Percentiles rank a stretch among this genome's conserved stretches.
These are phyloP conservation scores for Triplophysa yarkandensis DNA, from an alignment of 2,797 vertebrate species.

Conservation along the genomic window DNA sequence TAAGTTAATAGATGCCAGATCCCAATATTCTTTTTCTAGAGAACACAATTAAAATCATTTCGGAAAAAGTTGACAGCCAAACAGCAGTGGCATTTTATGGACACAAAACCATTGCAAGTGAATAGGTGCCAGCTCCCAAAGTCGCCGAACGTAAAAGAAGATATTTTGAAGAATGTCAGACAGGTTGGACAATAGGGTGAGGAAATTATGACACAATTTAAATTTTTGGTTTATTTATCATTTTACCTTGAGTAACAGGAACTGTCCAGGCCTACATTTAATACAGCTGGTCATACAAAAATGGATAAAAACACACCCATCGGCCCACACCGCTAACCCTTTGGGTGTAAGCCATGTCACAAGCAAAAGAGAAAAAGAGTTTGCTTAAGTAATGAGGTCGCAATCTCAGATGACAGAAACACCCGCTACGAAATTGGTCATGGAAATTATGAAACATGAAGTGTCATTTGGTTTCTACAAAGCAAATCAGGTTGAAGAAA, in stretches of 20 bases:
- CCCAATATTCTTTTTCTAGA: too few species aligned
- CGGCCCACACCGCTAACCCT: neutral
- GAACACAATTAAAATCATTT: too few species aligned
- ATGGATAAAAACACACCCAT: neutral
- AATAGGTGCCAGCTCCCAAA: too few species aligned
- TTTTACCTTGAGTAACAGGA: neutral
- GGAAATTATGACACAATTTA: too few species aligned
- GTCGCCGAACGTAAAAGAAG: too few species aligned
- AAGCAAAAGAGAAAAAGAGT: slow-evolving; percentile 1
- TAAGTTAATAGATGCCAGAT: too few species aligned
- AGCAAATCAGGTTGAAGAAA: slow-evolving; percentile 66
- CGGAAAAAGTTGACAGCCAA: too few species aligned
- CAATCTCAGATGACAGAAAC: slow-evolving; percentile 62
- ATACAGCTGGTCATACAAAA: neutral
- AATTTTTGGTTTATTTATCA: too few species aligned
- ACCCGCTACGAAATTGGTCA: slow-evolving; percentile 75
- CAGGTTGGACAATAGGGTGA: too few species aligned
- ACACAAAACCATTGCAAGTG: too few species aligned
- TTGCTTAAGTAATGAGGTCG: slow-evolving; percentile 41
- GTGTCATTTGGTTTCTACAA: slow-evolving; percentile 38
- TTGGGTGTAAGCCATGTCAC: neutral
- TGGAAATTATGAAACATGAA: slow-evolving; percentile 73
- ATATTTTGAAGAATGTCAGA: too few species aligned
- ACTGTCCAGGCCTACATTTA: neutral
- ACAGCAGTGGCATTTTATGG: too few species aligned